Evolutionary conservation across 2,797 vertebrate species (phyloP), one percentile per base, ranked within the genome.

Genomic region (Semotilus atromaculatus): DNA sequence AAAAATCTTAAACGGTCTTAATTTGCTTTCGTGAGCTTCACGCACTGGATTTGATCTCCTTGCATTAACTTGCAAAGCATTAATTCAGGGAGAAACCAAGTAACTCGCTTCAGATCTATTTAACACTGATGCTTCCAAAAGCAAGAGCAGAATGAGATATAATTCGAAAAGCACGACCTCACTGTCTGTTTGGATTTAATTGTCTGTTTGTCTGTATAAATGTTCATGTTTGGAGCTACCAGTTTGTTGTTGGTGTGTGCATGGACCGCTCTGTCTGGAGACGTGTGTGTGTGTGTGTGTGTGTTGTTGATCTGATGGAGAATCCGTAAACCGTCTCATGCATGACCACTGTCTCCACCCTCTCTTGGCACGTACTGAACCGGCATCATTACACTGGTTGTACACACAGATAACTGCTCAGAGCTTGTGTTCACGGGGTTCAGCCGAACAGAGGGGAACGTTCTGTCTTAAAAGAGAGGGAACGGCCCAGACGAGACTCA

Each of bases 391-490:
- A 97, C 93, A 97, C 93, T 95, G 96, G 93, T 97, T 97, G 95
- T 97, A 92, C 95, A 96, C 94, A 95, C 96, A 99, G 97, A 98
- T 97, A 96, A 97, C 96, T 97, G 95, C 97, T 97, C 95, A 97
- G 97, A 98, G 94, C 92, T 97, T 97, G 96, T 97, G 95, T 96
- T 97, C 96, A 97, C 96, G 96, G 96, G 96, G 95, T 97, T 97
- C 95, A 97, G 91, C 93, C 96, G 97, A 97, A 96, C 96, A 93
- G 96, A 97, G 94, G 96, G 95, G 95, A 97, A 95, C 95, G 91
- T 96, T 96, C 95, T 97, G 93, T 96, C 96, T 96, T 97, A 97
- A 96, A 93, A 94, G 93, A 93, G 94, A 92, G 92, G 29, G 62
- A 64, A 95, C 95, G 94, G 29, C 62, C 62, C 62, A 94, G 95